A percentile compares a stretch with the other conserved stretches of the same genome.
phyloP scores from a whole-genome alignment of 2,113 vertebrate genomes.

The Marmota flaviventris region DNA sequence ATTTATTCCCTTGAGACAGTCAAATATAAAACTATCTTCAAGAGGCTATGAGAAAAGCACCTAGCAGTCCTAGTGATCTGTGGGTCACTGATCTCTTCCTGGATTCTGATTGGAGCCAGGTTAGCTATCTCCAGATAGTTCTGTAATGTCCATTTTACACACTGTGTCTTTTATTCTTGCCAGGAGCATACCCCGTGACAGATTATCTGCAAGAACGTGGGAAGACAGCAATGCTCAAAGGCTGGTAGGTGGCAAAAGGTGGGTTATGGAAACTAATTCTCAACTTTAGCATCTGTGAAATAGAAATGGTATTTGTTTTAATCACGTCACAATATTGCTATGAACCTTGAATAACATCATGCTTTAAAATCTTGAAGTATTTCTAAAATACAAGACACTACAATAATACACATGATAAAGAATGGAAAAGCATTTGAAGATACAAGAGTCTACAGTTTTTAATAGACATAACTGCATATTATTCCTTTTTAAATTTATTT shows the following conservation, averaged over 20 bases:
- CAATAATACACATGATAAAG: neutral
- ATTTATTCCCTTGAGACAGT: constrained; percentile 41
- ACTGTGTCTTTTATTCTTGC: neutral
- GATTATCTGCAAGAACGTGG: neutral
- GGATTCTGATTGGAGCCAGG: constrained; percentile 18
- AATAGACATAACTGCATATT: neutral
- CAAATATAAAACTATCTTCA: constrained; percentile 30
- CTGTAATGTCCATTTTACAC: neutral
- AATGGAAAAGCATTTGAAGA: neutral
- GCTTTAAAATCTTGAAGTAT: constrained; percentile 11
- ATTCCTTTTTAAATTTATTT: neutral
- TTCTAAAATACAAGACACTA: constrained; percentile 31
- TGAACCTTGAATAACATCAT: neutral
- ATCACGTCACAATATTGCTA: neutral
- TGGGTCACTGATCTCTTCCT: constrained; percentile 13
- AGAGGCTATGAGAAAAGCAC: neutral
- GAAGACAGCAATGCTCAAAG: neutral
- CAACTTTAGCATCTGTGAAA: constrained; percentile 6
- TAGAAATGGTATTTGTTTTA: neutral
- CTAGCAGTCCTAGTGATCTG: constrained; percentile 29
- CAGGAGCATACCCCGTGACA: neutral
- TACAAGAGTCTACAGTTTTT: neutral
- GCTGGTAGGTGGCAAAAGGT: neutral
- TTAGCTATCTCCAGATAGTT: neutral
- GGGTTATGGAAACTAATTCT: neutral